Evolutionary conservation across 2,113 vertebrate genomes (phyloP).

Genomic region (Eudorcas thomsonii): DNA sequence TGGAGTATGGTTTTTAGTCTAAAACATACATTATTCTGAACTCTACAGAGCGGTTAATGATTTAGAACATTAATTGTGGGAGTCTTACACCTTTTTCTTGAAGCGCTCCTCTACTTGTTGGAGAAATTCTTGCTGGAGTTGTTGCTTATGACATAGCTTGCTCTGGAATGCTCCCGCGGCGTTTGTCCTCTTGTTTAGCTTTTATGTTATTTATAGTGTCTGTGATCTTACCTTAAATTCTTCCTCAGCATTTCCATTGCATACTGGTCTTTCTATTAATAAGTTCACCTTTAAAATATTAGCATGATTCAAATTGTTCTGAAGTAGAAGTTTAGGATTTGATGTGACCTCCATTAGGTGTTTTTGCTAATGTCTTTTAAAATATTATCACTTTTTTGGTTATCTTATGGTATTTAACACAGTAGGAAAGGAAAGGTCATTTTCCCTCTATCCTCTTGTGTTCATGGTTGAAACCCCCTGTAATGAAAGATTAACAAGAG

Average conservation of each 20-base stretch:
- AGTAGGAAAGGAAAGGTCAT: neutral
- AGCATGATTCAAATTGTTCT: neutral
- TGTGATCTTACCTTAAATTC: conserved; percentile 45
- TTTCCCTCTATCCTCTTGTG: neutral
- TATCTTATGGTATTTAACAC: neutral
- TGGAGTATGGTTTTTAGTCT: neutral
- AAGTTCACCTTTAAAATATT: neutral
- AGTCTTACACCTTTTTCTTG: neutral
- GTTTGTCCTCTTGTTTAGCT: conserved; percentile 59
- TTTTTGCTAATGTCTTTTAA: neutral
- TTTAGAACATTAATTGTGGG: conserved; percentile 2
- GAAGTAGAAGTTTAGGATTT: neutral
- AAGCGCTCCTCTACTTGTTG: neutral
- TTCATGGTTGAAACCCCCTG: neutral
- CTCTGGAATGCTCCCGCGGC: conserved; percentile 62
- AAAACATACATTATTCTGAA: neutral
- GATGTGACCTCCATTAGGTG: neutral
- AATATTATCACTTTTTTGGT: neutral
- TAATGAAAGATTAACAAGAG: neutral
- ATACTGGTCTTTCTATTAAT: neutral
- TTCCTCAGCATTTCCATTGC: conserved; percentile 63
- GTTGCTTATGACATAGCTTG: conserved; percentile 57
- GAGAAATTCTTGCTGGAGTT: conserved; percentile 54
- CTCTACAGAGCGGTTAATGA: neutral
- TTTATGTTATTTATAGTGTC: conserved; percentile 65